A percentile compares a stretch with the other conserved stretches of the same genome.
Conservation (phyloP, 2,113 vertebrate species). For the Pomatostomus ruficeps region DNA sequence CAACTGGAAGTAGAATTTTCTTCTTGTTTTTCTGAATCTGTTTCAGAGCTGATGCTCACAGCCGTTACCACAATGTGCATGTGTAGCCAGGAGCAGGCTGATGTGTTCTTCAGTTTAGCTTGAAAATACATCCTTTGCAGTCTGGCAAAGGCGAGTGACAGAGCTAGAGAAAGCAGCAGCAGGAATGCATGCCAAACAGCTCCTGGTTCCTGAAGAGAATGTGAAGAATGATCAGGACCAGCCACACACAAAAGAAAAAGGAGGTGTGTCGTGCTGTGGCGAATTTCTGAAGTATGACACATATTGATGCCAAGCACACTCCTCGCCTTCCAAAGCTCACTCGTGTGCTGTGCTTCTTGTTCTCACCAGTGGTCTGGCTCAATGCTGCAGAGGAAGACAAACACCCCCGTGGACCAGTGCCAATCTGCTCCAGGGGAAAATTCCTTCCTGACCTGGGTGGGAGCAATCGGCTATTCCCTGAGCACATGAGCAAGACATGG, state of each 20-base stretch:
- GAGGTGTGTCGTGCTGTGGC: background rate
- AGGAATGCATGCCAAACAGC: background rate
- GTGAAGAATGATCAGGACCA: background rate
- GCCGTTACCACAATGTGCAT: background rate
- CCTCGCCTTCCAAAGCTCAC: background rate
- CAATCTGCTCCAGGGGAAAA: background rate
- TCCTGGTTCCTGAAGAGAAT: background rate
- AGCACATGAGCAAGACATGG: background rate
- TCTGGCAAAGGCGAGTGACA: background rate
- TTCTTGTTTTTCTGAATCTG: background rate
- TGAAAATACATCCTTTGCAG: background rate
- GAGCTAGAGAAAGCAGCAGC: background rate
- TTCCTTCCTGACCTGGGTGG: background rate
- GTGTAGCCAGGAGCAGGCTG: background rate
- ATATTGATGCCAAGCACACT: background rate
- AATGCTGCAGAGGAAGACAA: background rate
- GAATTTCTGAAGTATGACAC: background rate
- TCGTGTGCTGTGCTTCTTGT: background rate
- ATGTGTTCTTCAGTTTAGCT: background rate
- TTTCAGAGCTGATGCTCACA: background rate
- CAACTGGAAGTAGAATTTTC: background rate
- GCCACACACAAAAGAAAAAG: background rate
- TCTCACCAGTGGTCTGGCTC: background rate
- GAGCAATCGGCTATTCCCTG: background rate
- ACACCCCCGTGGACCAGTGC: background rate